Evolutionary conservation across 2,113 vertebrate genomes (phyloP).

Genomic region (Myotis brandtii): DNA sequence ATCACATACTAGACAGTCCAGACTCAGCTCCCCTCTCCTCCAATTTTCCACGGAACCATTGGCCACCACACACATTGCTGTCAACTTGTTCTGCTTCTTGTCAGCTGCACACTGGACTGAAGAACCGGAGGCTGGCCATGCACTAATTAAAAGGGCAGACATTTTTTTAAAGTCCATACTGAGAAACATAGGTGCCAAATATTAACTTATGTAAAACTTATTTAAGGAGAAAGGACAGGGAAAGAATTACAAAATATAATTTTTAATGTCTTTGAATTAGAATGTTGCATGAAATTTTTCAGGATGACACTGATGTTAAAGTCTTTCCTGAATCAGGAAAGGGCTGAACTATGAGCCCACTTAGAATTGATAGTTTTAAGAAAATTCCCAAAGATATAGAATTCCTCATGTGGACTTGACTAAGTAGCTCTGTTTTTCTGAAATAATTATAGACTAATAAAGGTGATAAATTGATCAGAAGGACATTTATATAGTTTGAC

Average conservation of each 20-base stretch:
- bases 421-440: slow-evolving; percentile 19
- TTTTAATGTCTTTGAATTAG: not conserved
- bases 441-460: slow-evolving; percentile 57
- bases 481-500: slow-evolving; percentile 47
- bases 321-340: not conserved
- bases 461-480: slow-evolving; percentile 43
- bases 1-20: slow-evolving; percentile 29
- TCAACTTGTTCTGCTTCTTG: slow-evolving; percentile 69
- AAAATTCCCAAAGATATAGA: not conserved
- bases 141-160: not conserved
- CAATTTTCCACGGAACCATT: slow-evolving; percentile 4
- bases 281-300: not conserved
- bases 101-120: slow-evolving; percentile 34
- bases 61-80: slow-evolving; percentile 74
- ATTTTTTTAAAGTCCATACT: not conserved
- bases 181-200: not conserved
- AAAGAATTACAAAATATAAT: not conserved
- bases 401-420: not conserved
- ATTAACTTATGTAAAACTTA: not conserved
- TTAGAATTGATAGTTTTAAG: not conserved
- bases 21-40: not conserved
- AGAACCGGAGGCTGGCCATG: not conserved
- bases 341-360: not conserved
- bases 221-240: not conserved
- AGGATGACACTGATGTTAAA: not conserved